A percentile compares a stretch with the other conserved stretches of the same genome.
phyloP scores from a whole-genome alignment of 2,113 vertebrate species.

The Arvicanthis niloticus region DNA sequence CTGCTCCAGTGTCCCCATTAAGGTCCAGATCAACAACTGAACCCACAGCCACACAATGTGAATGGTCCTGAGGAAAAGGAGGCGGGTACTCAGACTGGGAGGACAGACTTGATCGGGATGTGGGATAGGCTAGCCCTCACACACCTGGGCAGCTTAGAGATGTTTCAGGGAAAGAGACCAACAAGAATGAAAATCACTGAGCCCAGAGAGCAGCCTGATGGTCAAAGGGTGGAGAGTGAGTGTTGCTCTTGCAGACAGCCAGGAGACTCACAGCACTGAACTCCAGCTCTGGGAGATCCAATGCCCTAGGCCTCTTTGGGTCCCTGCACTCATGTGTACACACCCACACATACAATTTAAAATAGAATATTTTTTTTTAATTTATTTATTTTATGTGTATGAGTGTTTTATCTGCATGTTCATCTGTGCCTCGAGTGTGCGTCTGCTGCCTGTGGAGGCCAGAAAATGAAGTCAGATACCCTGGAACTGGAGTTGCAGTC shows the following conservation, averaged over 20 bases:
- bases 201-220: not conserved
- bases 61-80: not conserved
- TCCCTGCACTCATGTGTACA: not conserved
- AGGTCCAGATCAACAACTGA: not conserved
- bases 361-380: not conserved
- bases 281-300: not conserved
- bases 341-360: not conserved
- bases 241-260: not conserved
- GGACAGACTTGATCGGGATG: not conserved
- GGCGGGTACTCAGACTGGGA: too few species aligned
- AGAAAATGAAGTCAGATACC: not conserved
- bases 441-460: not conserved
- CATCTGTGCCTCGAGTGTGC: not conserved
- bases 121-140: not conserved
- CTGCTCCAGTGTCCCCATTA: not conserved
- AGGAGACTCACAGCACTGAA: not conserved
- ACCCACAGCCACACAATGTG: not conserved
- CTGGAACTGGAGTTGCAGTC: not conserved
- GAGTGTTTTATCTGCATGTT: not conserved
- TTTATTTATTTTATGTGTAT: not conserved
- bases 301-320: not conserved
- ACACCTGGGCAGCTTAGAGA: not conserved
- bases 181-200: not conserved
- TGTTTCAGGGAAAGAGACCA: not conserved
- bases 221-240: not conserved